Evolutionary conservation across 2,888 invertebrate species (phyloP).

Genomic region (Himalopsyche anomala): DNA sequence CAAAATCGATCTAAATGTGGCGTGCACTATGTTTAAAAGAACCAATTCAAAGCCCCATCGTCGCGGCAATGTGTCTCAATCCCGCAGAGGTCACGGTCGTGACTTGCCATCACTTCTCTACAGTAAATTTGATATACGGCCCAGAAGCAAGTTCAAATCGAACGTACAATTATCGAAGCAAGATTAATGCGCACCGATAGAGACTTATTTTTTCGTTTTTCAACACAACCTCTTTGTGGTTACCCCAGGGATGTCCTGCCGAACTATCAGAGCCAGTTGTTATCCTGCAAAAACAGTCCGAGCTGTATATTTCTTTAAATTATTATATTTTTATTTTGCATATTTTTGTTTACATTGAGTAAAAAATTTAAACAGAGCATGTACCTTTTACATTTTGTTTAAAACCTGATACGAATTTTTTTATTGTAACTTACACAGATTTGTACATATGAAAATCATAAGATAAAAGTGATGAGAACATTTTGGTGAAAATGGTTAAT

Average conservation of each 20-base stretch:
- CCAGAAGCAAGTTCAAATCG: conserved; percentile 26
- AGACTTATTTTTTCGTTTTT: conserved; percentile 17
- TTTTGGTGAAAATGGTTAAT: too few relatives aligned
- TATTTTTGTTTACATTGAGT: too few relatives aligned
- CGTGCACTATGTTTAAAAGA: conserved; percentile 2
- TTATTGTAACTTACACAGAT: too few relatives aligned
- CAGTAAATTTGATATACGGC: conserved; percentile 30
- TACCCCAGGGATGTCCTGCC: conserved; percentile 13
- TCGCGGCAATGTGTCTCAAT: conserved; percentile 18
- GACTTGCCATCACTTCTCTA: background rate
- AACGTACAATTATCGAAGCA: conserved; percentile 31
- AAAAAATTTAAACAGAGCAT: too few relatives aligned
- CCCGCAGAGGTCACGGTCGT: conserved; percentile 10
- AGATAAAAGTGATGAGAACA: too few relatives aligned
- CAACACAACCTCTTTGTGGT: background rate
- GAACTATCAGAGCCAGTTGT: background rate
- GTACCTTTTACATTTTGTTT: too few relatives aligned
- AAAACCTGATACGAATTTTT: too few relatives aligned
- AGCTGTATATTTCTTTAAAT: too few relatives aligned
- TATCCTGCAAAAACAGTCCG: background rate
- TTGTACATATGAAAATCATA: too few relatives aligned
- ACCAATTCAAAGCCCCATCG: conserved; percentile 25
- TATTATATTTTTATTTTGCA: too few relatives aligned
- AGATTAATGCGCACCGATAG: conserved; percentile 16
- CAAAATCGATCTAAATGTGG: background rate